Evolutionary conservation across 2,113 vertebrate genomes (phyloP).

Genomic region (Phalacrocorax carbo): DNA sequence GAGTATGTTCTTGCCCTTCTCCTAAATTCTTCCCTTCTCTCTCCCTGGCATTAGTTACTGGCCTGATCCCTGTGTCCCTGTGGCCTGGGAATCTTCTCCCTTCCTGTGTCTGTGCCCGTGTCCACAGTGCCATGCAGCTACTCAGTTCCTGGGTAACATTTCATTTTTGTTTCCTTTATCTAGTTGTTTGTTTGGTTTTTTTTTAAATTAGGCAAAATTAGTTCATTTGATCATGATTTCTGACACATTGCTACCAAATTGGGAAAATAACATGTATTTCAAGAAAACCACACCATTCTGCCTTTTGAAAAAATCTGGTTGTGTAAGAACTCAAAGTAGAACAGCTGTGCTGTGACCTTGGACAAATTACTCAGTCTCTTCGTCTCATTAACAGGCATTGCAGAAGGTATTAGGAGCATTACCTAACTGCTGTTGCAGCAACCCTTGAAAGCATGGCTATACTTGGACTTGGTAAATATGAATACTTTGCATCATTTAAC

Average conservation of each 20-base stretch:
- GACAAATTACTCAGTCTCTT: neutral
- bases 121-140: neutral
- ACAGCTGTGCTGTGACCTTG: neutral
- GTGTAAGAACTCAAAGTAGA: neutral
- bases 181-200: too few species aligned
- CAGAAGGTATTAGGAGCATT: neutral
- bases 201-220: neutral
- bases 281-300: neutral
- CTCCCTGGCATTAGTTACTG: neutral
- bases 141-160: neutral
- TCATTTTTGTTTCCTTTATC: neutral
- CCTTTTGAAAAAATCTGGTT: neutral
- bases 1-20: neutral
- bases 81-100: neutral
- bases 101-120: neutral
- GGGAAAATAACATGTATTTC: neutral
- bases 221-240: neutral
- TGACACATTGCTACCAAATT: neutral
- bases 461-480: neutral
- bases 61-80: neutral
- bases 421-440: neutral
- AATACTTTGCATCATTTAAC: neutral
- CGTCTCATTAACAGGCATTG: neutral
- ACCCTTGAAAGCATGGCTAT: neutral
- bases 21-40: neutral